Conservation (phyloP, 2,797 vertebrate species). For the Xenentodon cancila region DNA sequence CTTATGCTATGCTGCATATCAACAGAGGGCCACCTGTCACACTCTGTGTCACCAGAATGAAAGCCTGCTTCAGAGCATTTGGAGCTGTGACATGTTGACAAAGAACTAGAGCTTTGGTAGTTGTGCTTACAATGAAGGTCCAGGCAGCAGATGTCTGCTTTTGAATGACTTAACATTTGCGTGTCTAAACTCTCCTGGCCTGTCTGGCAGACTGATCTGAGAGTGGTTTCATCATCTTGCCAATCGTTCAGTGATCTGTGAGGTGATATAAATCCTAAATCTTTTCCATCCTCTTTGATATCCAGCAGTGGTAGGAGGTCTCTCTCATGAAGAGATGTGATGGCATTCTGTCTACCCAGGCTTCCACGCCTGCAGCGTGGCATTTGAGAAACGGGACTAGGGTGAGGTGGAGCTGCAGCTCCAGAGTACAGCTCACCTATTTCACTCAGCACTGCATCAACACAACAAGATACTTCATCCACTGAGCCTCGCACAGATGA, state of each 20-base stretch:
- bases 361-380: conserved; percentile 58
- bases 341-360: conserved; percentile 71
- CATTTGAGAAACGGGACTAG: conserved; percentile 56
- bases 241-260: conserved; percentile 40
- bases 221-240: conserved; percentile 25
- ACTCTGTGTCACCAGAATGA: conserved; percentile 36
- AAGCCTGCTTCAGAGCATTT: conserved; percentile 53
- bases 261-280: conserved; percentile 63
- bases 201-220: conserved; percentile 22
- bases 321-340: conserved; percentile 60
- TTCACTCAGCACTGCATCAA: conserved; percentile 84
- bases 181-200: conserved; percentile 41
- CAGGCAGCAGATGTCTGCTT: conserved; percentile 42
- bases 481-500: conserved; percentile 85
- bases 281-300: conserved; percentile 78
- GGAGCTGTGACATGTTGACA: conserved; percentile 75
- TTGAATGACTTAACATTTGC: conserved; percentile 16
- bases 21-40: conserved; percentile 52
- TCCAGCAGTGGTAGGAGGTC: conserved; percentile 80
- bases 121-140: conserved; percentile 54
- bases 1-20: conserved; percentile 66
- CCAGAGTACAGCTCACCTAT: conserved; percentile 82
- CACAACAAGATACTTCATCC: conserved; percentile 85
- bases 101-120: conserved; percentile 75
- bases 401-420: conserved; percentile 59